Base-by-base conservation (phyloP, 2,113 vertebrate species). In the Heterotis niloticus region DNA sequence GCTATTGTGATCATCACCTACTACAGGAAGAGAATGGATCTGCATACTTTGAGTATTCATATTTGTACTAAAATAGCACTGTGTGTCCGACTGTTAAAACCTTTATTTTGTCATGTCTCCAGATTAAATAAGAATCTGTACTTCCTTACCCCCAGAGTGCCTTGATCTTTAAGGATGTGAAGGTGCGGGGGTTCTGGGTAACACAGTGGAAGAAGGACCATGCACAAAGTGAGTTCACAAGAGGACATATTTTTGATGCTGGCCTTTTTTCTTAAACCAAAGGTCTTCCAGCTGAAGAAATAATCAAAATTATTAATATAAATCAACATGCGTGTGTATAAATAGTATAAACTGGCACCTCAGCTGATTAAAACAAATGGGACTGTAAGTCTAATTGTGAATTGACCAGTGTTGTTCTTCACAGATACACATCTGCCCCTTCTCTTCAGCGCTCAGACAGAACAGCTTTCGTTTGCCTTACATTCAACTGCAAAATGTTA, bases 101-200 rank as follows among this genome's bases (percentile, higher is more conserved):
- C 13, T 62, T 11, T 10, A 17, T 62, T 17, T 20, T 20, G 13
- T 62, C 14, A 2, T 20, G 59, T 11, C 20, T 62, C 20, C 2
- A 14, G 20, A 62, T 62, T 17, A 62, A 14, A 20, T 62, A 20
- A 62, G 14, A 62, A 62, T 62, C 59, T 62, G 5, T 64, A 44
- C 20, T 71, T 65, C 75, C 80, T 62, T 86, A 56, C 86, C 76
- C 83, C 26, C 89, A 99, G 98, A 95, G 98, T 0, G 91, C 94
- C 0, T 94, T 99, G 77, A 99, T 99, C 84, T 99, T 99, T 84
- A 96, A 94, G 80, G 92, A 99, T 29, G 82, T 96, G 79, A 95
- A 89, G 80, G 86, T 99, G 71, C 88, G 91, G 0, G 98, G 97
- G 5, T 98, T 99, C 89, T 99, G 96, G 97, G 90, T 98, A 82